Percentiles rank a stretch among this genome's conserved stretches.
phyloP scores from a whole-genome alignment of 2,888 invertebrate species.

The Acheta domesticus region DNA sequence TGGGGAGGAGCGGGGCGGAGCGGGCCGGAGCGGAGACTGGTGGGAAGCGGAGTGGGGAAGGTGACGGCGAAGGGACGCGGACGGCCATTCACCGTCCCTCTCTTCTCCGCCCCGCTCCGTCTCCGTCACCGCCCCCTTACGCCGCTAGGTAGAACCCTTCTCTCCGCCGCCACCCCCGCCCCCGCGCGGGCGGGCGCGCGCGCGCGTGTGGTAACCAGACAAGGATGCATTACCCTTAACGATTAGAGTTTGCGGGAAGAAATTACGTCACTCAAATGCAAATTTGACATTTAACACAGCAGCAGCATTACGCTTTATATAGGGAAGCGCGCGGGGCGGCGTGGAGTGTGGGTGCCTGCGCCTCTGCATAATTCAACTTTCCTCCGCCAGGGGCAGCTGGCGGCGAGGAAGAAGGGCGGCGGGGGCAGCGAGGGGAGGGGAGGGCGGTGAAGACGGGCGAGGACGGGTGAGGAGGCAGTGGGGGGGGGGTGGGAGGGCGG shows the following conservation, averaged over 20 bases:
- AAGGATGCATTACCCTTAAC: conserved; percentile 18
- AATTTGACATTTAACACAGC: conserved; percentile 18
- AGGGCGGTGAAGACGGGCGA: neutral
- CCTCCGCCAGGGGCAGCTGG: conserved; percentile 1
- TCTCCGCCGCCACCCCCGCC: too few species aligned
- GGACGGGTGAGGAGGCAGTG: neutral
- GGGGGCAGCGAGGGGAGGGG: neutral
- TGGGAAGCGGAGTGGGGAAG: neutral
- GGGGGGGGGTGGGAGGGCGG: neutral
- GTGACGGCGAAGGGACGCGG: too few species aligned
- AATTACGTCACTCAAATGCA: conserved; percentile 18
- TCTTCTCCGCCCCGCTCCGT: too few species aligned
- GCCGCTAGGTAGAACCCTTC: too few species aligned
- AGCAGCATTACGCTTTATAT: conserved; percentile 18
- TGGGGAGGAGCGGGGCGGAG: too few species aligned
- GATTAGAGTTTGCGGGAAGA: conserved; percentile 18
- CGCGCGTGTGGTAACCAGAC: conserved; percentile 6
- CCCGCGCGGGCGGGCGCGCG: neutral
- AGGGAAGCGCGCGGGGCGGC: neutral
- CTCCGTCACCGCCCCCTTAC: too few species aligned
- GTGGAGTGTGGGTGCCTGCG: neutral
- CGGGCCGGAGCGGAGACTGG: neutral
- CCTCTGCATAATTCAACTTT: conserved; percentile 18
- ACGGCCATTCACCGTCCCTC: too few species aligned
- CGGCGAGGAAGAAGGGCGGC: neutral